A percentile compares a stretch with the other conserved stretches of the same genome.
phyloP scores from a whole-genome alignment of 2,888 invertebrate species.

The Rhaphigaster nebulosa region DNA sequence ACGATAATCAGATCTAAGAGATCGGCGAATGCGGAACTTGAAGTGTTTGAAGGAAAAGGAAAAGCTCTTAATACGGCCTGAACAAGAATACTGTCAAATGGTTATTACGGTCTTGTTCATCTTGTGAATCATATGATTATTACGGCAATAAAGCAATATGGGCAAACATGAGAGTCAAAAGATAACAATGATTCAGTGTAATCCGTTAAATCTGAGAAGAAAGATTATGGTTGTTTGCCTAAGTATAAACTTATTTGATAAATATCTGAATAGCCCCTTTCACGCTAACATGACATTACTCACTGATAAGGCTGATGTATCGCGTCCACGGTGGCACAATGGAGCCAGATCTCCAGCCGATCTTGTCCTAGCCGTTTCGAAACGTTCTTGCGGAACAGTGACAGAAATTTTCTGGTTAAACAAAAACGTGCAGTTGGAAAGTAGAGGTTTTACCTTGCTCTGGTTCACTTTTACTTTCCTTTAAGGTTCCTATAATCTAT shows the following conservation, averaged over 20 bases:
- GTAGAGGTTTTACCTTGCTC: slow-evolving; percentile 43
- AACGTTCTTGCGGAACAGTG: slow-evolving; percentile 35
- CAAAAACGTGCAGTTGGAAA: slow-evolving; percentile 49
- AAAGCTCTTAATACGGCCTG: not conserved
- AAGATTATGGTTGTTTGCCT: not conserved
- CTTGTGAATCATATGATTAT: not conserved
- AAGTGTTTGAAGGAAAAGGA: not conserved
- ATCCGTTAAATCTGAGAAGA: not conserved
- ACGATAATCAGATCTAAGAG: too few species aligned
- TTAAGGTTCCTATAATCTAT: not conserved
- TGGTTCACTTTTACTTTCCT: slow-evolving; percentile 18
- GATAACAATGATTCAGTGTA: slow-evolving; percentile 17
- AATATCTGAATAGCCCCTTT: not conserved
- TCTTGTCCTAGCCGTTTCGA: not conserved
- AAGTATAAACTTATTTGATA: slow-evolving; percentile 5
- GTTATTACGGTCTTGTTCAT: not conserved
- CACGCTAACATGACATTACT: slow-evolving; percentile 6
- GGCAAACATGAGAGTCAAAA: not conserved
- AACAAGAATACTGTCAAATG: not conserved
- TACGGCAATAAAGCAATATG: not conserved
- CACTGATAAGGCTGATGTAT: slow-evolving; percentile 19
- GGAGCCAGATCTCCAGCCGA: too few species aligned
- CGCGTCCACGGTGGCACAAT: not conserved
- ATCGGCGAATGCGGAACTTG: not conserved
- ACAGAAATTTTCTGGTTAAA: slow-evolving; percentile 40